These are phyloP conservation scores for Cyaniris semiargus DNA, from an alignment of 2,888 invertebrate genomes.

Conservation along the genomic window DNA sequence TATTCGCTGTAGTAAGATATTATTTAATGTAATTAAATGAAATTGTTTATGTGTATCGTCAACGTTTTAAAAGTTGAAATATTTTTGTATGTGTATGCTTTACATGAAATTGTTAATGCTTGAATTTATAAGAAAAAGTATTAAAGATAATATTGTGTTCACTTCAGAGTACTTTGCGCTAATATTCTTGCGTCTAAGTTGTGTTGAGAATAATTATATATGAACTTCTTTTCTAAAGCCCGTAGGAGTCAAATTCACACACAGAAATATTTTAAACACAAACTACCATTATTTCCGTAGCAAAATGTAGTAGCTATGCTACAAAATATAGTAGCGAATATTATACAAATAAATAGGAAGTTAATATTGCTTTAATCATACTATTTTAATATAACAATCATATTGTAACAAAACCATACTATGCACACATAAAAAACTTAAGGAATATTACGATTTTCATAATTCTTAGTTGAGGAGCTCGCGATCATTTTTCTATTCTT, in stretches of 20 bases:
- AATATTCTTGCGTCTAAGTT: no score
- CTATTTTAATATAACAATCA: no score
- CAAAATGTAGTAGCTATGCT: neutral
- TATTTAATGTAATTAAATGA: neutral
- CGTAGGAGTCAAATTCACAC: no score
- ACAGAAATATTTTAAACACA: no score
- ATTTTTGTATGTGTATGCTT: neutral
- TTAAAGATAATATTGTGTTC: neutral
- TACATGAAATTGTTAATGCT: neutral
- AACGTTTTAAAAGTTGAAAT: neutral
- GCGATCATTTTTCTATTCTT: neutral
- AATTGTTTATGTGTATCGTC: neutral
- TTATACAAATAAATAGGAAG: no score
- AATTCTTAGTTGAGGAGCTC: neutral
- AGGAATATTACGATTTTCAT: neutral
- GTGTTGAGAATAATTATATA: no score
- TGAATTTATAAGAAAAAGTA: neutral
- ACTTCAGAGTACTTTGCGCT: no score
- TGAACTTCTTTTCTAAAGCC: no score
- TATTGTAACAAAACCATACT: neutral
- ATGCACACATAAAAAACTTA: neutral
- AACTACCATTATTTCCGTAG: neutral
- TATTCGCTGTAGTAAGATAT: slow-evolving; percentile 5
- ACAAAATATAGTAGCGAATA: neutral
- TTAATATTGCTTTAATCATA: no score